Evolutionary conservation across 2,113 vertebrate genomes (phyloP), one percentile per base, ranked within the genome.

Genomic region (Eulemur rufifrons): DNA sequence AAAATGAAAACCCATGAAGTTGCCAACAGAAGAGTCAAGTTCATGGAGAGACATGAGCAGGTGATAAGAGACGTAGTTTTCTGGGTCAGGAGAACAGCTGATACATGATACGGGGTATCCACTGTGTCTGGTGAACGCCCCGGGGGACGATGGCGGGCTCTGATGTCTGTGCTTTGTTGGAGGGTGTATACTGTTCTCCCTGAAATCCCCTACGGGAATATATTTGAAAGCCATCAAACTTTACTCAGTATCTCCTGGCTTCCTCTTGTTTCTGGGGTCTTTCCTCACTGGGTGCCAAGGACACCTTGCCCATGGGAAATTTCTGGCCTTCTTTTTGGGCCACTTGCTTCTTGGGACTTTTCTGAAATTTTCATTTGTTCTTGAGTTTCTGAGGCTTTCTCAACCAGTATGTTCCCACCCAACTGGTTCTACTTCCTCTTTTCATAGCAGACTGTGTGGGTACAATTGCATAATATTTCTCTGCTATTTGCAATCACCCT

Each of bases 51-150:
- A 50, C 34, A 0, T 37, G 76, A 80, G 64, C 73, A 47, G 85
- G 82, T 50, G 87, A 56, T 20, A 37, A 63, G 50, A 37, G 71
- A 37, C 21, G 56, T 21, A 0, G 64, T 80, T 97, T 98, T 96
- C 93, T 96, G 89, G 95, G 97, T 95, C 97, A 97, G 91, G 68
- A 91, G 64, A 37, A 52, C 21, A 8, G 68, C 68, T 32, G 94
- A 91, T 6, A 97, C 15, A 1, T 2, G 89, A 97, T 52, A 42
- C 86, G 0, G 45, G 80, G 61, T 52, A 94, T 97, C 83, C 2
- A 0, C 47, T 95, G 34, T 11, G 18, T 27, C 82, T 1, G 66
- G 68, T 15, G 73, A 93, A 12, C 3, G 82, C 86, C 63, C 91
- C 2, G 6, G n/a, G n/a, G 47, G 86, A 47, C n/a, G 0, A 1